These are phyloP conservation scores for Myotis pilosus DNA, from an alignment of 2,797 vertebrate species.

Conservation along the genomic window DNA sequence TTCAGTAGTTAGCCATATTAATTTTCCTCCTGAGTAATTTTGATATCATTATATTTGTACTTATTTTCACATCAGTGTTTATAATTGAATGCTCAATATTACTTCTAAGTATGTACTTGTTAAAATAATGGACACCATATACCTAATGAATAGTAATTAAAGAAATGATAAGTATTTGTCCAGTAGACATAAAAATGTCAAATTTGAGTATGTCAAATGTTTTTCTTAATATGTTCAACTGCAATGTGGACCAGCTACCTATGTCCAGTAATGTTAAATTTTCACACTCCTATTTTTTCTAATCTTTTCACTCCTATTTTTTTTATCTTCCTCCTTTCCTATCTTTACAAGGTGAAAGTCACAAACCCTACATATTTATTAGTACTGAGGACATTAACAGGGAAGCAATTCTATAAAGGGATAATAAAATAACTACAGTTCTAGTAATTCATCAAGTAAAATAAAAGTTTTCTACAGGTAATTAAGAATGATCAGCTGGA, in stretches of 20 bases:
- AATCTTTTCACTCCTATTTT: not conserved
- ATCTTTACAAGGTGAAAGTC: not conserved
- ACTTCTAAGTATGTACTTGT: not conserved
- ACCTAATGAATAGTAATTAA: not conserved
- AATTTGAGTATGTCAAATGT: not conserved
- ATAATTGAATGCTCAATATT: slow-evolving; percentile 34
- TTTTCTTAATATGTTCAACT: not conserved
- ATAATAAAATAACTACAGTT: slow-evolving; percentile 41
- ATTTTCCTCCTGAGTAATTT: slow-evolving; percentile 48
- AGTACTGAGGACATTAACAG: not conserved
- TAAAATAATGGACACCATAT: slow-evolving; percentile 9
- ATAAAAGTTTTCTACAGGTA: slow-evolving; percentile 2
- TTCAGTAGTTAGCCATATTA: slow-evolving; percentile 18
- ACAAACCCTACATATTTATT: not conserved
- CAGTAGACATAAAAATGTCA: not conserved
- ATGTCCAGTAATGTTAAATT: not conserved
- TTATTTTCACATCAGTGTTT: slow-evolving; percentile 23
- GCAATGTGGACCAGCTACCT: not conserved
- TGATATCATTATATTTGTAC: not conserved
- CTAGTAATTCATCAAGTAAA: not conserved
- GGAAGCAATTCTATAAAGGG: not conserved
- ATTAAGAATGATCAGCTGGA: slow-evolving; percentile 59
- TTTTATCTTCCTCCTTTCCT: not conserved
- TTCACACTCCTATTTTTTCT: not conserved
- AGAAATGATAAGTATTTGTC: slow-evolving; percentile 12